A percentile compares a stretch with the other conserved stretches of the same genome.
Conservation (phyloP, 2,113 vertebrate genomes). For the Aspiorhynchus laticeps region DNA sequence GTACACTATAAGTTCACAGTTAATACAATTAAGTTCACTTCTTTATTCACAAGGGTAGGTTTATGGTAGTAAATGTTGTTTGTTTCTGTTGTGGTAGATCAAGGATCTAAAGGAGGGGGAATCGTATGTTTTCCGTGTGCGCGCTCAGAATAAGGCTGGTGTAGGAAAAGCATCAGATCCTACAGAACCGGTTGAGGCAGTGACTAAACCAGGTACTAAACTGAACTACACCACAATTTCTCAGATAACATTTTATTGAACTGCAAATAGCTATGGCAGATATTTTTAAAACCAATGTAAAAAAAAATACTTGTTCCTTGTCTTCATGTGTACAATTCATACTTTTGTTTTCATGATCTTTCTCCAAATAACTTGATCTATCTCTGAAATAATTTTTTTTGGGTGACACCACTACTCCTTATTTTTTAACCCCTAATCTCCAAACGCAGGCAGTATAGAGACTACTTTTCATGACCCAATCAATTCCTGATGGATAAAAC, state of each 20-base stretch:
- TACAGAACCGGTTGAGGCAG: slow-evolving; percentile 84
- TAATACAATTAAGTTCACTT: background rate
- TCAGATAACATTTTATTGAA: background rate
- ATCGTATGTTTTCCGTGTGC: slow-evolving; percentile 89
- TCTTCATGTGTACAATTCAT: background rate
- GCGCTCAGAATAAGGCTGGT: slow-evolving; percentile 91
- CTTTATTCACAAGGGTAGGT: background rate
- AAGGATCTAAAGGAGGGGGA: slow-evolving; percentile 80
- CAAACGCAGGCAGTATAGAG: background rate
- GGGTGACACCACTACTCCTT: background rate
- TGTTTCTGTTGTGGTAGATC: slow-evolving; percentile 74
- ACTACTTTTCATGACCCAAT: background rate
- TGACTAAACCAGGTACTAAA: slow-evolving; percentile 89
- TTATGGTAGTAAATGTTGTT: background rate
- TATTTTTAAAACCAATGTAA: background rate
- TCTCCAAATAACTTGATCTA: background rate
- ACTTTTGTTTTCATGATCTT: background rate
- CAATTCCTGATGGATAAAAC: background rate
- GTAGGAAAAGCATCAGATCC: slow-evolving; percentile 87
- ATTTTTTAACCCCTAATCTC: background rate
- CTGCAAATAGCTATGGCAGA: background rate
- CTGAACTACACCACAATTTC: background rate
- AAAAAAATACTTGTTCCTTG: background rate
- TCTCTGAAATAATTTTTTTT: background rate
- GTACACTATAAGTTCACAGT: background rate